Percentiles rank a stretch among this genome's conserved stretches.
Conservation (phyloP, 2,797 vertebrate genomes). For the Rousettus madagascariensis region DNA sequence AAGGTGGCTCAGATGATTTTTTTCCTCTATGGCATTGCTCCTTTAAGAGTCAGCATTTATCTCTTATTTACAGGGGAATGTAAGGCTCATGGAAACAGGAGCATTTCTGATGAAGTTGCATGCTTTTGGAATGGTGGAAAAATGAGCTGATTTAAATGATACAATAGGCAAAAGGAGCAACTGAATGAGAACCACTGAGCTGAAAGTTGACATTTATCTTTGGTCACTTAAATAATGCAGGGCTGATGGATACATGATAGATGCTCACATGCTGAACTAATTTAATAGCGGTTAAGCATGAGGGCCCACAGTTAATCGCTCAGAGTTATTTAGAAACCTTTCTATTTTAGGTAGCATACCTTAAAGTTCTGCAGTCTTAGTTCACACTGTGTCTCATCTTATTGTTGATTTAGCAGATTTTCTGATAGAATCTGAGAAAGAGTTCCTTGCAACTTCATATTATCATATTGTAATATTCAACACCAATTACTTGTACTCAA, state of each 20-base stretch:
- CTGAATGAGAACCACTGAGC: neutral
- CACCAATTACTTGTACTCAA: slow-evolving; percentile 82
- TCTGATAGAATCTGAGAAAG: slow-evolving; percentile 83
- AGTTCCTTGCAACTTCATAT: slow-evolving; percentile 82
- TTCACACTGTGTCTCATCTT: slow-evolving; percentile 75
- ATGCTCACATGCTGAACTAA: slow-evolving; percentile 45
- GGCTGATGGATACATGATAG: neutral
- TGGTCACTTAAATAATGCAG: neutral
- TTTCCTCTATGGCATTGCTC: neutral
- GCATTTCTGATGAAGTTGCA: neutral
- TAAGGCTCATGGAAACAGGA: neutral
- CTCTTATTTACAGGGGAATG: neutral
- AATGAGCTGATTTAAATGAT: neutral
- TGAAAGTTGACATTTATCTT: neutral
- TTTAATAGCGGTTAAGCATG: neutral
- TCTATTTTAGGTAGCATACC: slow-evolving; percentile 77
- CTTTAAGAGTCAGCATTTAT: neutral
- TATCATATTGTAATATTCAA: slow-evolving; percentile 82
- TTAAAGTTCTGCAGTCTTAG: slow-evolving; percentile 78
- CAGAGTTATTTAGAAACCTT: slow-evolving; percentile 68
- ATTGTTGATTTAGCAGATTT: slow-evolving; percentile 85
- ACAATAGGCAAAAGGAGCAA: neutral
- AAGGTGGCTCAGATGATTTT: neutral
- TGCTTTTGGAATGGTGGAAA: neutral
- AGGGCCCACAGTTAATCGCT: slow-evolving; percentile 73